phyloP scores from a whole-genome alignment of 2,888 invertebrate species.

The Cheiracanthium punctorium region DNA sequence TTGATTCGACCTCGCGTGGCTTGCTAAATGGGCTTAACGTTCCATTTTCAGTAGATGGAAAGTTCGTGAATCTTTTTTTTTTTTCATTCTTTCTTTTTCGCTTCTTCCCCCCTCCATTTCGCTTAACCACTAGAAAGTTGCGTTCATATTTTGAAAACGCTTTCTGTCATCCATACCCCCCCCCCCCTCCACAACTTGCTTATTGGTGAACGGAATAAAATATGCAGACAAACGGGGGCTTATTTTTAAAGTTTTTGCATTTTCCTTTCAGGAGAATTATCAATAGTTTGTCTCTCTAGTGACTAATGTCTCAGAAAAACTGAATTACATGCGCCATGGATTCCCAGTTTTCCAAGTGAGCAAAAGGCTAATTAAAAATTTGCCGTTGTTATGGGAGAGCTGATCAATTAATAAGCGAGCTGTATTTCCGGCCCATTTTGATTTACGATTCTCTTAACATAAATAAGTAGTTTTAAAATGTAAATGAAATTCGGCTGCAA shows the following conservation, averaged over 20 bases:
- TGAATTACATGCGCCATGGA: background rate
- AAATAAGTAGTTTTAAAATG: background rate
- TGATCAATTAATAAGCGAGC: background rate
- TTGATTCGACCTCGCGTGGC: slow-evolving; percentile 4
- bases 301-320: background rate
- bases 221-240: background rate
- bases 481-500: too few relatives aligned
- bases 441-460: background rate
- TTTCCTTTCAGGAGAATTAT: background rate
- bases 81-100: background rate
- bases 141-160: background rate
- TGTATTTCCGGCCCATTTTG: background rate
- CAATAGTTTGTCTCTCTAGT: background rate
- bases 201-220: background rate
- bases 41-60: slow-evolving; percentile 18
- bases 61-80: slow-evolving; percentile 16
- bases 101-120: background rate
- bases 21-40: slow-evolving; percentile 30
- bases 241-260: background rate
- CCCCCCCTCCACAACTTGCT: background rate
- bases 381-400: background rate
- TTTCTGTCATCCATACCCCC: background rate
- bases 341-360: background rate
- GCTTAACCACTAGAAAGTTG: background rate
- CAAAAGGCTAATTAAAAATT: background rate